Percentiles rank a stretch among this genome's conserved stretches.
Conservation (phyloP, 2,888 invertebrate genomes). For the Gerris lacustris region DNA sequence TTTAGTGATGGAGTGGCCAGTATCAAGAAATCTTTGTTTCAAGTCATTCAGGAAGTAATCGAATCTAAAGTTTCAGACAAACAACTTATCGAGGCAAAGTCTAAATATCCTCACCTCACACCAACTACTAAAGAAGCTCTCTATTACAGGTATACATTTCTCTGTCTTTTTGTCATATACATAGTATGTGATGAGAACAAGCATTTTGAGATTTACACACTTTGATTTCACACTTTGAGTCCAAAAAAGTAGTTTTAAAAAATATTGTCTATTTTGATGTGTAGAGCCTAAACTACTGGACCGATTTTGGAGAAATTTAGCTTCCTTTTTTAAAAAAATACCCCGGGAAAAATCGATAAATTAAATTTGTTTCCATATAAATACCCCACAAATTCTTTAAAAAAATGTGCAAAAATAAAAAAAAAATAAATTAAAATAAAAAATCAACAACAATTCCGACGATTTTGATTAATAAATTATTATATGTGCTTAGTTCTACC, state of each 20-base stretch:
- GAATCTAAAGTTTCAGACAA: slow-evolving; percentile 51
- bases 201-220: neutral
- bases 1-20: slow-evolving; percentile 62
- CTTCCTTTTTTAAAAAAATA: too few relatives aligned
- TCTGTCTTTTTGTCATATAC: neutral
- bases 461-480: too few relatives aligned
- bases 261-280: neutral
- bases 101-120: slow-evolving; percentile 54
- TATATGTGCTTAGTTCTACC: too few relatives aligned
- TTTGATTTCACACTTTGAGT: neutral
- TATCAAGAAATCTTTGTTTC: slow-evolving; percentile 56
- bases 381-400: too few relatives aligned
- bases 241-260: neutral
- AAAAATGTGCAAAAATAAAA: too few relatives aligned
- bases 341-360: too few relatives aligned
- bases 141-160: slow-evolving; percentile 48
- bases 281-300: neutral
- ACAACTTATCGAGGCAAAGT: slow-evolving; percentile 39
- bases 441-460: too few relatives aligned
- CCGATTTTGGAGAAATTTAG: too few relatives aligned
- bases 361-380: too few relatives aligned
- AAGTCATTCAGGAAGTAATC: slow-evolving; percentile 56
- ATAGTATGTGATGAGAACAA: neutral
- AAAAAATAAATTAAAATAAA: too few relatives aligned
- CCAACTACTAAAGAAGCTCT: slow-evolving; percentile 64